Percentiles rank a stretch among this genome's conserved stretches.
Evolutionary conservation across 1,140 invertebrate species (phyloP).

Genomic region (Drosophila ercepeae): DNA sequence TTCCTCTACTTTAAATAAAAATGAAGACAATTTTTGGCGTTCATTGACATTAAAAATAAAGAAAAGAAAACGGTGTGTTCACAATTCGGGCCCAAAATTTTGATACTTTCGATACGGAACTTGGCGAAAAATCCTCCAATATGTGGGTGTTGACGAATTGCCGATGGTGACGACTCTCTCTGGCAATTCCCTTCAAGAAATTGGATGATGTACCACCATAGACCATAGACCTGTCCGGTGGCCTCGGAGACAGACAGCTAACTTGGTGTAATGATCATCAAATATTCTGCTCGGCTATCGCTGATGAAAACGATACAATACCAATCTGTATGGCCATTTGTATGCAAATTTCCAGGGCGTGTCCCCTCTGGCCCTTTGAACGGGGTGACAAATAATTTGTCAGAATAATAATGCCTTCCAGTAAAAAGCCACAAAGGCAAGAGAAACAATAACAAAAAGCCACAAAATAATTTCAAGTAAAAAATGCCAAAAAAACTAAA

Average conservation of each 20-base stretch:
- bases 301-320: conserved; percentile 9
- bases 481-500: conserved; percentile 60
- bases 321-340: conserved; percentile 36
- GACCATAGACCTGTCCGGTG: not conserved
- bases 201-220: conserved; percentile 8
- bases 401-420: conserved; percentile 44
- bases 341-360: conserved; percentile 49
- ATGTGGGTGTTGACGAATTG: conserved; percentile 36
- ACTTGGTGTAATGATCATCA: conserved; percentile 37
- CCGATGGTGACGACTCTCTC: conserved; percentile 2
- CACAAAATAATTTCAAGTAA: conserved; percentile 43
- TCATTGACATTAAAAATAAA: conserved; percentile 74
- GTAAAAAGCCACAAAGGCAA: conserved; percentile 11
- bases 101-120: conserved; percentile 25
- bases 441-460: conserved; percentile 20
- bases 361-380: conserved; percentile 26
- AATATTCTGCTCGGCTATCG: conserved; percentile 42
- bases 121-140: conserved; percentile 16
- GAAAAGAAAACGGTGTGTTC: conserved; percentile 33
- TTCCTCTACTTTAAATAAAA: conserved; percentile 80
- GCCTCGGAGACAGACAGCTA: conserved; percentile 2
- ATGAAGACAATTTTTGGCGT: conserved; percentile 75
- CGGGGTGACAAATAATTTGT: conserved; percentile 49
- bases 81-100: no score
- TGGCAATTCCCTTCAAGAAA: conserved; percentile 1